These are phyloP conservation scores for Picathartes gymnocephalus DNA, from an alignment of 2,113 vertebrate species.

Conservation along the genomic window DNA sequence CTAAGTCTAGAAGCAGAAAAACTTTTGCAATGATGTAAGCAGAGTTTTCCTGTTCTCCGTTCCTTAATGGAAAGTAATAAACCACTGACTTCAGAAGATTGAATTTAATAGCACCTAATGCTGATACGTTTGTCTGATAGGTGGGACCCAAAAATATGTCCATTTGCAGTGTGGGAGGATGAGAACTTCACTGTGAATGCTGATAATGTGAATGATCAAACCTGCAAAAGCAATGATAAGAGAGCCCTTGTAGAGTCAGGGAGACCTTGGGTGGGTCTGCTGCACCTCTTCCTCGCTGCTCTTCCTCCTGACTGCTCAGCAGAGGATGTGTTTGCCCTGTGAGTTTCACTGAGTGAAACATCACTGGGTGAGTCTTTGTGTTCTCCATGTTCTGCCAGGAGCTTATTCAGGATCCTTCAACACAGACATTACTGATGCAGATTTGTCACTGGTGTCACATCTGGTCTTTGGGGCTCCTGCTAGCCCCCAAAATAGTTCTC, in stretches of 20 bases:
- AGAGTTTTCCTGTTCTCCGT: neutral
- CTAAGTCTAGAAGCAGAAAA: slow-evolving; percentile 12
- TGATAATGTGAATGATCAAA: neutral
- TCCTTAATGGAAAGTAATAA: neutral
- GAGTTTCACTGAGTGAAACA: neutral
- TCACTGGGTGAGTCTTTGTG: neutral
- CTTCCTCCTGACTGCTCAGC: neutral
- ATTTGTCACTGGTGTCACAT: neutral
- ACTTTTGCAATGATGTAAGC: neutral
- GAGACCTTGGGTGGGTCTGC: neutral
- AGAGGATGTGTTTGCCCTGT: neutral
- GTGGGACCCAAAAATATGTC: neutral
- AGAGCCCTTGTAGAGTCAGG: neutral
- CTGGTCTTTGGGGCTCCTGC: neutral
- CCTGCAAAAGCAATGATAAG: neutral
- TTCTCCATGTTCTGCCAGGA: neutral
- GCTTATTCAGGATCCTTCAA: neutral
- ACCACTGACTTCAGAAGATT: neutral
- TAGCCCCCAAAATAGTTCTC: neutral
- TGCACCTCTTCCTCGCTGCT: neutral
- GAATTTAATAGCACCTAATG: neutral
- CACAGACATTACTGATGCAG: neutral
- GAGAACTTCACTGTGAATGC: neutral
- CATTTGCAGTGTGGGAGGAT: neutral
- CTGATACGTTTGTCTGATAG: neutral